These are phyloP conservation scores for Plutomurus gul DNA, from an alignment of 1,140 invertebrate species.

Conservation along the genomic window DNA sequence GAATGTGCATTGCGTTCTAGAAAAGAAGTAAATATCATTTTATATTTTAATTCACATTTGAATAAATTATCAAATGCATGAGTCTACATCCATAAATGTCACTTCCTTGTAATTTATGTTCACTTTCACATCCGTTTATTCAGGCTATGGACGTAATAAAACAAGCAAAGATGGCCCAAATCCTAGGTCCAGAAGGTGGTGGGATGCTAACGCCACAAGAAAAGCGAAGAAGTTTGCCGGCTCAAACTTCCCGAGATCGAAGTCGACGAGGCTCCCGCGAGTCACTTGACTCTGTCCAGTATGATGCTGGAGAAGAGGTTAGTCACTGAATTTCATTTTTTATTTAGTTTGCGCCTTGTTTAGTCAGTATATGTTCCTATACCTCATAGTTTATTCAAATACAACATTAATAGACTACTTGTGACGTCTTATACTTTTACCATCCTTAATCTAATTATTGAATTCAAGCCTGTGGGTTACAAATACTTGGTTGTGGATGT, in stretches of 20 bases:
- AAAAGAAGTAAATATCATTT: slow-evolving; percentile 73
- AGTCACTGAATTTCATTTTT: no score
- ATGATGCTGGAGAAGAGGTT: slow-evolving; percentile 67
- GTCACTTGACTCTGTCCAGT: slow-evolving; percentile 66
- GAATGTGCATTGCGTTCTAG: slow-evolving; percentile 92
- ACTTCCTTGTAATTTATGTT: neutral
- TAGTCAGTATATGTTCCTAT: neutral
- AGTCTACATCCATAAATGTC: neutral
- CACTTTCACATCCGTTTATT: slow-evolving; percentile 39
- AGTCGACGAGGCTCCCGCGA: slow-evolving; percentile 65
- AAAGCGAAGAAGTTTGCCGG: slow-evolving; percentile 60
- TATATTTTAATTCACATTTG: no score
- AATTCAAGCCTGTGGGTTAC: slow-evolving; percentile 1
- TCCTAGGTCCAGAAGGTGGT: slow-evolving; percentile 62
- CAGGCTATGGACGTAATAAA: slow-evolving; percentile 87
- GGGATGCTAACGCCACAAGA: slow-evolving; percentile 54
- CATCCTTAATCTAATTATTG: neutral
- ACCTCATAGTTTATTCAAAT: neutral
- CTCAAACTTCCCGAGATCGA: slow-evolving; percentile 58
- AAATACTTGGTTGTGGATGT: slow-evolving; percentile 19
- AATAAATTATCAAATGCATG: no score
- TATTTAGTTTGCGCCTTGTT: neutral
- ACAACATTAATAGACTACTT: neutral
- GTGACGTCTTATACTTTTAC: neutral
- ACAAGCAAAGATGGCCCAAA: slow-evolving; percentile 79